Base-by-base conservation (phyloP, 2,113 vertebrate genomes). In the Tragelaphus imberbis region DNA sequence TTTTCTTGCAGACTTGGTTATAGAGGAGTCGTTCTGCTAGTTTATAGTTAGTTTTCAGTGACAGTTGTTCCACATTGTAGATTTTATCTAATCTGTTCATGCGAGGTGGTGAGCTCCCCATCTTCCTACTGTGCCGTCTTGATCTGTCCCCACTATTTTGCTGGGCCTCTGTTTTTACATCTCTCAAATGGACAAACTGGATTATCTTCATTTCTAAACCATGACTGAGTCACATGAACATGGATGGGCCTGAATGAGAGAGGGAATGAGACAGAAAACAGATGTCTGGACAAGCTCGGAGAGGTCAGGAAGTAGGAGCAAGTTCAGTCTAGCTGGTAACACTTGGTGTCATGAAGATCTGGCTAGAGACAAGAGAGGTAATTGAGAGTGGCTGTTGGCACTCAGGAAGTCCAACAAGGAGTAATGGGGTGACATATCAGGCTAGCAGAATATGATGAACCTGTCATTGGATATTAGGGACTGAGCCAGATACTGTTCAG, bases 31-130 rank as follows among this genome's bases (percentile, higher is more conserved):
- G 1, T 53, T 21, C 79, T 21, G 47, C 79, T 51, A 33, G 49
- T 33, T 81, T 21, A 51, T 9, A 21, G 79, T 81, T 51, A 3
- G 16, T 81, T 81, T 21, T 51, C 79, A 53, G 79, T 81, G 79
- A 53, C 16, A 81, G 3, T 21, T 53, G 49, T 33, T 53, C 79
- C 30, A 53, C 27, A 2, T 3, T 80, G 8, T 33, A 51, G 47
- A 51, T 11, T 49, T 80, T 80, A 30, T 33, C 44, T 51, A 8
- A 49, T 49, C 44, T 33, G 47, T 80, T 80, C 27, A 19, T 6
- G 15, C 0, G 1, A 49, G 27, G 44, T 0, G 0, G 77, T 30
- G 44, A 51, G 44, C 44, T 49, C 77, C 27, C 7, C 44, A 30
- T 80, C 47, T 30, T 51, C 28, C 28, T 80, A 19, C 47, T 17